Percentiles rank a stretch among this genome's conserved stretches.
These are phyloP conservation scores for Nephrotoma appendiculata DNA, from an alignment of 2,888 invertebrate species.

Conservation along the genomic window DNA sequence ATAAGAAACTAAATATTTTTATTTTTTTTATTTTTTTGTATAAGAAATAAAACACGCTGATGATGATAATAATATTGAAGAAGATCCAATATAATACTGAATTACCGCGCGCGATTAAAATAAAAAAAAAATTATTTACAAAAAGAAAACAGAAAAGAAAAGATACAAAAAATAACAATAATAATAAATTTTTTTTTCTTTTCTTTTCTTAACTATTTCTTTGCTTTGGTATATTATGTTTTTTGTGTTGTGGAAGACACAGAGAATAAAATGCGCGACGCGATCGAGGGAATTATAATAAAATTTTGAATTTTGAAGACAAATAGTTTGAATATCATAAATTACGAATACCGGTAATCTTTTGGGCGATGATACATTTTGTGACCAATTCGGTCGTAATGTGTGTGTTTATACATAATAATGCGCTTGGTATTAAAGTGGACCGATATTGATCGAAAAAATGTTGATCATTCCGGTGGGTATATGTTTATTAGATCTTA, in stretches of 20 bases:
- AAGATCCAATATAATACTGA: constrained; percentile 4
- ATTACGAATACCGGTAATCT: too few relatives aligned
- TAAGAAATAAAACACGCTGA: neutral
- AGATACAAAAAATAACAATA: neutral
- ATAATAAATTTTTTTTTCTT: neutral
- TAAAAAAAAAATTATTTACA: neutral
- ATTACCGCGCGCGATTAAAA: constrained; percentile 3
- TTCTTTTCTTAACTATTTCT: neutral
- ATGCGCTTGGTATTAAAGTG: too few relatives aligned
- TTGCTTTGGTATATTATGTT: neutral
- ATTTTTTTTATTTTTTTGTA: neutral
- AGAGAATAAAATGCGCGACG: neutral
- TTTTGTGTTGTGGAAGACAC: neutral
- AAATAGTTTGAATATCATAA: neutral
- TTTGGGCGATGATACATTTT: too few relatives aligned
- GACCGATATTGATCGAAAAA: too few relatives aligned
- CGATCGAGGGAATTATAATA: neutral
- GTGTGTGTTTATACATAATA: too few relatives aligned
- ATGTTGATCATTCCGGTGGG: too few relatives aligned
- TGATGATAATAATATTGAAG: constrained; percentile 2
- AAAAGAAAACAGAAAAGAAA: neutral
- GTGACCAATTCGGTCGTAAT: too few relatives aligned
- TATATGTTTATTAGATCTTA: too few relatives aligned
- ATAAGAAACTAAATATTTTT: neutral
- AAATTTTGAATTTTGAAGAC: neutral